Base-by-base conservation (phyloP, 2,888 invertebrate species). In the Gortyna flavago region DNA sequence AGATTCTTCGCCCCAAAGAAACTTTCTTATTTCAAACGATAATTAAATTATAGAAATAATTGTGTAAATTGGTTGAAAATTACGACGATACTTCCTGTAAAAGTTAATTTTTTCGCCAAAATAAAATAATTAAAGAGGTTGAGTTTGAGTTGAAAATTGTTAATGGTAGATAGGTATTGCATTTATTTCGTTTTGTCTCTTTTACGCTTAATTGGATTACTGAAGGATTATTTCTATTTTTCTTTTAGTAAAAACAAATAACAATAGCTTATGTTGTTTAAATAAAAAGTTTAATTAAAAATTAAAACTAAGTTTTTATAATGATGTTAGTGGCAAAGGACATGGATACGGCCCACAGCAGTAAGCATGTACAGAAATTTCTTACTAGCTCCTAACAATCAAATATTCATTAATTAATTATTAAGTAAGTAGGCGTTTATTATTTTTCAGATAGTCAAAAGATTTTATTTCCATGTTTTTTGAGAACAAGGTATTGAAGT, bases 21-120 rank as follows among this genome's bases (percentile, higher is more conserved):
- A 92, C 89, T 92, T 92, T 92, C 91, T 90, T 91, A 90, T 92
- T 88, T 87, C 85, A 82, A 85, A 88, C 87, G 87, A 89, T 89
- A 89, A 89, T 90, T 89, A 88, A 91, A 91, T 90, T 89, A 88
- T 84, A 88, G 85, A 86, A 91, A 90, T 91, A 89, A 89, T 88
- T 87, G 87, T 87, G 81, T 80, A 87, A 88, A 89, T 88, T 85
- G 86, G 84, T 81, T 87, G 83, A 88, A 87, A 86, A 88, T 87
- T 88, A 88, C 86, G 87, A 86, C 87, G 83, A 79, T 81, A 80
- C 84, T 88, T 85, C 72, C 81, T 85, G 82, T 83, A 80, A 87
- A 85, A 77, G 79, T 81, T 77, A 54, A 77, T 78, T 82, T 82
- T 79, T 79, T 80, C 35, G 51, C 9, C 25, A 66, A 80, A 79